Conservation (phyloP, 2,888 invertebrate species). For the Nymphalis urticae region DNA sequence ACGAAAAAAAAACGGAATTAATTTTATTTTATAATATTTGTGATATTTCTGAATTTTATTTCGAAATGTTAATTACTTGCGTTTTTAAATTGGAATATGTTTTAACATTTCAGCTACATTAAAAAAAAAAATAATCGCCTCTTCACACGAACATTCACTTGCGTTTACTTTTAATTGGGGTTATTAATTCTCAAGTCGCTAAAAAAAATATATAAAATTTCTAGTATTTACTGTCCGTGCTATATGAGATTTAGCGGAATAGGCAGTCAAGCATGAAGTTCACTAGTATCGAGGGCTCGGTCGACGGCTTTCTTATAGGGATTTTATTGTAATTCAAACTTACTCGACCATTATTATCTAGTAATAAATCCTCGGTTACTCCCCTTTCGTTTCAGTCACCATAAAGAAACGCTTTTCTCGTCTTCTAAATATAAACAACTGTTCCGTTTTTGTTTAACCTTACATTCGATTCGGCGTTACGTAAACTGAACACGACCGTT, state of each 20-base stretch:
- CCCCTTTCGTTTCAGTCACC: constrained; percentile 7
- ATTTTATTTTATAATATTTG: no score
- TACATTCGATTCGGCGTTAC: constrained; percentile 23
- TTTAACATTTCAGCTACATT: no score
- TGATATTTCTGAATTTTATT: no score
- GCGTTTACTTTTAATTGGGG: no score
- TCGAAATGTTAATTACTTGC: no score
- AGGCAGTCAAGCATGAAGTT: constrained; percentile 27
- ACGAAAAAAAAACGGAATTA: no score
- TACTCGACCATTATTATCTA: constrained; percentile 25
- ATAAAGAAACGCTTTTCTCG: constrained; percentile 7
- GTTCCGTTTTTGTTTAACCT: constrained; percentile 20
- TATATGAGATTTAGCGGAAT: constrained; percentile 30
- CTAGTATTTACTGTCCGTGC: constrained; percentile 23
- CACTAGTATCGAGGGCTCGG: constrained; percentile 27
- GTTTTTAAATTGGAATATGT: no score
- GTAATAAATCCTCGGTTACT: constrained; percentile 19
- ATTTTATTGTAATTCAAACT: constrained; percentile 29
- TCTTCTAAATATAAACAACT: constrained; percentile 10
- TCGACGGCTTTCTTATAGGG: constrained; percentile 23
- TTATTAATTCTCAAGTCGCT: no score
- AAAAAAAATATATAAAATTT: neutral
- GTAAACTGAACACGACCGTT: constrained; percentile 12
- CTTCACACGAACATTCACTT: no score
- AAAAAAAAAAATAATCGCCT: no score